A percentile compares a stretch with the other conserved stretches of the same genome.
Conservation (phyloP, 2,888 invertebrate genomes). For the Dryadula phaetusa region DNA sequence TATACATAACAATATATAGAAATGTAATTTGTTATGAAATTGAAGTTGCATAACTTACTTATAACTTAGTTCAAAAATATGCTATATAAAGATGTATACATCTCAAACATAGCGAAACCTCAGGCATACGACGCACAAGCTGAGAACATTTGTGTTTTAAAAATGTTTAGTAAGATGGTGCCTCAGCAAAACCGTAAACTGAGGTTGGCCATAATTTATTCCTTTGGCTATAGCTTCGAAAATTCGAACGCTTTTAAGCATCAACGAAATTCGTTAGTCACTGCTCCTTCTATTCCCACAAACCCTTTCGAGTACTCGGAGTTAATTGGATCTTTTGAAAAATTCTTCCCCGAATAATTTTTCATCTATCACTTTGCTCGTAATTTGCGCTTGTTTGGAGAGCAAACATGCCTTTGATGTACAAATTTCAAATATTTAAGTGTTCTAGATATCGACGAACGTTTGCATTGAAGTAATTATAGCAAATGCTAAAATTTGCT, state of each 20-base stretch:
- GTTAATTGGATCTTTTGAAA: slow-evolving; percentile 77
- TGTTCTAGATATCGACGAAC: slow-evolving; percentile 39
- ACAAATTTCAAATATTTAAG: slow-evolving; percentile 49
- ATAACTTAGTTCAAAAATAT: slow-evolving; percentile 9
- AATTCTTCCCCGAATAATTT: slow-evolving; percentile 64
- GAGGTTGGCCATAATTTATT: slow-evolving; percentile 57
- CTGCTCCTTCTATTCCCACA: slow-evolving; percentile 61
- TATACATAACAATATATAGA: neutral
- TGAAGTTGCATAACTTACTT: neutral
- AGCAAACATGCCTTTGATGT: slow-evolving; percentile 61
- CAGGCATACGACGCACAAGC: neutral
- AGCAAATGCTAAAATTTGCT: neutral
- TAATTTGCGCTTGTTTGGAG: slow-evolving; percentile 64
- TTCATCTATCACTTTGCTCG: slow-evolving; percentile 67
- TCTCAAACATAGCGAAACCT: neutral
- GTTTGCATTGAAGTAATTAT: slow-evolving; percentile 34
- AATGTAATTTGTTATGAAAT: neutral
- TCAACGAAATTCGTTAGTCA: slow-evolving; percentile 69
- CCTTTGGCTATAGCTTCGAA: slow-evolving; percentile 58
- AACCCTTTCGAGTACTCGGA: slow-evolving; percentile 67
- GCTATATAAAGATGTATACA: neutral
- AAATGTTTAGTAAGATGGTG: slow-evolving; percentile 39
- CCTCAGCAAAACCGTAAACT: slow-evolving; percentile 39
- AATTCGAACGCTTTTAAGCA: slow-evolving; percentile 63
- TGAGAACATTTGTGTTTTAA: slow-evolving; percentile 31